A percentile compares a stretch with the other conserved stretches of the same genome.
These are phyloP conservation scores for Lochmaea capreae DNA, from an alignment of 2,888 invertebrate species.

Conservation along the genomic window DNA sequence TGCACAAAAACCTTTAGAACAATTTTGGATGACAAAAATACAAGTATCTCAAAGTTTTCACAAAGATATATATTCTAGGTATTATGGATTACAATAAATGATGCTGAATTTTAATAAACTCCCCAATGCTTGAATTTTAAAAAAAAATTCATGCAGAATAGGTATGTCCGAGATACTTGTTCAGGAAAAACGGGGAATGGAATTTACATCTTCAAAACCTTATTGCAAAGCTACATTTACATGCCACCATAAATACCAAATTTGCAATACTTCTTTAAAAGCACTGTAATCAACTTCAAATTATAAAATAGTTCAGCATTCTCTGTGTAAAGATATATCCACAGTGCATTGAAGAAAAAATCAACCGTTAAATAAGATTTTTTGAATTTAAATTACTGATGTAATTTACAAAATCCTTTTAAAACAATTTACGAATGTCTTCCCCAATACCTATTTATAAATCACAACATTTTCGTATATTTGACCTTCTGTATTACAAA, in stretches of 20 bases:
- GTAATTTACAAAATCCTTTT: not conserved
- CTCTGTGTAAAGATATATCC: not conserved
- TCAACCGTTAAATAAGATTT: not conserved
- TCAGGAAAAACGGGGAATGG: no score
- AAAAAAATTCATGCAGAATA: no score
- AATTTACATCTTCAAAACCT: not conserved
- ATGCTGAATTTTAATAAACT: not conserved
- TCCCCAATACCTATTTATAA: not conserved
- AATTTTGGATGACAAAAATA: not conserved
- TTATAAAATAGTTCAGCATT: not conserved
- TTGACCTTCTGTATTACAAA: constrained; percentile 1
- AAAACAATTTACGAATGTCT: not conserved
- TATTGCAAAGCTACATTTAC: not conserved
- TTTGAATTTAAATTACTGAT: not conserved
- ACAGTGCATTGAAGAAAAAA: not conserved
- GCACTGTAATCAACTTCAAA: not conserved
- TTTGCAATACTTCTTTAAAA: not conserved
- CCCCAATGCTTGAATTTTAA: no score
- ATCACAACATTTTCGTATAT: not conserved
- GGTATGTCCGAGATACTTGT: no score
- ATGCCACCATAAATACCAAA: not conserved
- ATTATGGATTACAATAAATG: not conserved
- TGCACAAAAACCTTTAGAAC: not conserved
- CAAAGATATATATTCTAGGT: not conserved
- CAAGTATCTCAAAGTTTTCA: constrained; percentile 1